A percentile compares a stretch with the other conserved stretches of the same genome.
phyloP scores from a whole-genome alignment of 35 echinoderm and acorn worm species.

The Heliocidaris erythrogramma region DNA sequence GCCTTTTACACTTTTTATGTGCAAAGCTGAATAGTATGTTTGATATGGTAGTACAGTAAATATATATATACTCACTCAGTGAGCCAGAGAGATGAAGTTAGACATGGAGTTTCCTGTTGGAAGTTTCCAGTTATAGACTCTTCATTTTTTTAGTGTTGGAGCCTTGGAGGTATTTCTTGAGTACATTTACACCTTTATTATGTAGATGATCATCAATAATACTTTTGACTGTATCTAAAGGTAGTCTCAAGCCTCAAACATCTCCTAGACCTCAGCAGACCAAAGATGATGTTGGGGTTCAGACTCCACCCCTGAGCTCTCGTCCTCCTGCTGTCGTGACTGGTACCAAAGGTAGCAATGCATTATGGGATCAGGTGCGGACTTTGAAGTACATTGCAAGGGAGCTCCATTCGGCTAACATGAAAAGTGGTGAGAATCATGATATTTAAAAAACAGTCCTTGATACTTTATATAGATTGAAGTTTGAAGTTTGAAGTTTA shows the following conservation, averaged over 20 bases:
- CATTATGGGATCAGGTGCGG: constrained; percentile 55
- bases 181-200: too few relatives aligned
- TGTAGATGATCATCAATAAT: too few relatives aligned
- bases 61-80: too few relatives aligned
- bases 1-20: too few relatives aligned
- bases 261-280: neutral
- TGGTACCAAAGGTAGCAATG: constrained; percentile 31
- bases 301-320: constrained; percentile 32
- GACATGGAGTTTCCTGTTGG: too few relatives aligned
- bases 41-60: too few relatives aligned
- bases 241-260: neutral
- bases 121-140: too few relatives aligned
- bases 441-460: neutral
- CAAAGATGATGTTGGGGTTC: constrained; percentile 21
- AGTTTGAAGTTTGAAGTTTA: too few relatives aligned
- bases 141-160: too few relatives aligned
- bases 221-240: neutral
- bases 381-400: constrained; percentile 43
- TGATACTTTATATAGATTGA: neutral
- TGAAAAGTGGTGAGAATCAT: constrained; percentile 32
- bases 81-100: too few relatives aligned
- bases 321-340: constrained; percentile 14
- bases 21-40: too few relatives aligned
- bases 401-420: constrained; percentile 44
- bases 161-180: too few relatives aligned